Evolutionary conservation across 2,888 invertebrate genomes (phyloP).

Genomic region (Dichetophora obliterata): DNA sequence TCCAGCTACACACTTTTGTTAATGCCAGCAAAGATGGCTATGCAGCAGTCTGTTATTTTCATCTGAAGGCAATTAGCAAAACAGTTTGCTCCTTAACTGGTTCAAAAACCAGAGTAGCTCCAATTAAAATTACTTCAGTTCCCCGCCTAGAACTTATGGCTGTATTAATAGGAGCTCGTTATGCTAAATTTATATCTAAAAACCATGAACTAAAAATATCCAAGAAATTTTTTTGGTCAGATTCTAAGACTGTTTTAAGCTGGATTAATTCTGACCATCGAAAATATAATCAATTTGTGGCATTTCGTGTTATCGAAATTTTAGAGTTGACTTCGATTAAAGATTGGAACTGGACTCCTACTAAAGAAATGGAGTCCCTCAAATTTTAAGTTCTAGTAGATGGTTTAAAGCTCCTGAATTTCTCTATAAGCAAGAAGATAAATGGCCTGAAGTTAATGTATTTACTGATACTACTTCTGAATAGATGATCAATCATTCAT

Average conservation of each 20-base stretch:
- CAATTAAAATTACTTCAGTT: constrained; percentile 44
- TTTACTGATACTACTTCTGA: background rate
- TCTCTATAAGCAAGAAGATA: constrained; percentile 5
- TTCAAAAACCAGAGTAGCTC: constrained; percentile 44
- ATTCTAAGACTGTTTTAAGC: constrained; percentile 52
- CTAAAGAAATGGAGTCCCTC: constrained; percentile 35
- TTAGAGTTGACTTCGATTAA: constrained; percentile 3
- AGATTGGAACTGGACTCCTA: constrained; percentile 36
- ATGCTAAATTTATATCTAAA: constrained; percentile 40
- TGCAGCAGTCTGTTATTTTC: background rate
- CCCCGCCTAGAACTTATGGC: constrained; percentile 46
- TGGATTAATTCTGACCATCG: constrained; percentile 48
- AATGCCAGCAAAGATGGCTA: constrained; percentile 27
- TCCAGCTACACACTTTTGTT: constrained; percentile 33
- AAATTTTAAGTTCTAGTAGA: background rate
- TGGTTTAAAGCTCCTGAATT: constrained; percentile 32
- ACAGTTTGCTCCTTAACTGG: constrained; percentile 33
- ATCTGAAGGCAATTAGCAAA: background rate
- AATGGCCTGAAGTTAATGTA: constrained; percentile 13
- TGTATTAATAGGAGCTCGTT: constrained; percentile 43
- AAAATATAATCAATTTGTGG: no score
- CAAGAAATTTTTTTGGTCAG: constrained; percentile 50
- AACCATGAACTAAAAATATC: constrained; percentile 40
- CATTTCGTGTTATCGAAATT: constrained; percentile 22
- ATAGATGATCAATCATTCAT: constrained; percentile 4